Evolutionary conservation across 1,140 invertebrate genomes (phyloP).

Genomic region (Eumeta japonica): DNA sequence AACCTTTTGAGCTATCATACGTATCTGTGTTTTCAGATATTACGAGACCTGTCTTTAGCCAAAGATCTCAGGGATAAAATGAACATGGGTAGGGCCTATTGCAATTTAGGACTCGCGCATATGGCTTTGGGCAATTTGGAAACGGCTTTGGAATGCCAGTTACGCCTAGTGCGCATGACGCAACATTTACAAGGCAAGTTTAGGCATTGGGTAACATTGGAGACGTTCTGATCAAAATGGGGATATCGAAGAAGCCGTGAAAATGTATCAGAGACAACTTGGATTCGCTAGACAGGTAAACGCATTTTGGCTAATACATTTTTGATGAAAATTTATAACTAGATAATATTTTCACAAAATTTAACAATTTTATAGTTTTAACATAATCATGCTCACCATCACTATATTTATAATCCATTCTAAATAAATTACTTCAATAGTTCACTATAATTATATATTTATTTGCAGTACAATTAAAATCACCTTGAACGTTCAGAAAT

Average conservation of each 20-base stretch:
- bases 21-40: constrained; percentile 62
- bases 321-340: not conserved
- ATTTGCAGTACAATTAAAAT: too few relatives aligned
- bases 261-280: constrained; percentile 87
- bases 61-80: constrained; percentile 92
- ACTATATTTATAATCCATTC: not conserved
- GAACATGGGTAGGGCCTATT: constrained; percentile 90
- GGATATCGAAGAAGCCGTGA: constrained; percentile 83
- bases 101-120: constrained; percentile 87
- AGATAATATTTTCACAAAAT: too few relatives aligned
- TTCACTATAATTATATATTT: too few relatives aligned
- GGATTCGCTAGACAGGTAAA: constrained; percentile 70
- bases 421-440: not conserved
- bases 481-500: too few relatives aligned
- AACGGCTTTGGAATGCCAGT: constrained; percentile 84
- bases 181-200: constrained; percentile 87
- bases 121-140: constrained; percentile 85
- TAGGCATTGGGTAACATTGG: constrained; percentile 87
- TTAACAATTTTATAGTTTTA: too few relatives aligned
- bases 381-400: too few relatives aligned
- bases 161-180: constrained; percentile 88
- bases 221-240: constrained; percentile 82
- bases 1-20: too few relatives aligned
- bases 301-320: not conserved
- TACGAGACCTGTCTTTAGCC: constrained; percentile 90